Conservation (phyloP, 1,140 invertebrate genomes). For the Telenomus remus region DNA sequence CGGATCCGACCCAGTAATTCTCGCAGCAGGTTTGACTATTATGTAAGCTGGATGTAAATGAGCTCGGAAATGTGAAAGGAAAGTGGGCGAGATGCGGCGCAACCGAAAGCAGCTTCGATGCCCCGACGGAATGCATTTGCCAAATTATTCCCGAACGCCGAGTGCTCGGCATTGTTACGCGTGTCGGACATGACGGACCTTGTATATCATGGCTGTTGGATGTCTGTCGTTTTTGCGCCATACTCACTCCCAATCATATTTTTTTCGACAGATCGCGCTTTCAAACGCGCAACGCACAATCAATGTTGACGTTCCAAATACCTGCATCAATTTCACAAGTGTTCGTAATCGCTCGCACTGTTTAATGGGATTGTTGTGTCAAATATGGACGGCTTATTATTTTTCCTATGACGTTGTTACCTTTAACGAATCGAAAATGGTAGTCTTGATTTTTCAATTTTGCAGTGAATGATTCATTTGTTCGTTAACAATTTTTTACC, state of each 20-base stretch:
- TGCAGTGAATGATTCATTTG: too few relatives aligned
- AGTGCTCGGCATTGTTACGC: constrained; percentile 43
- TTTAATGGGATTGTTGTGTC: constrained; percentile 32
- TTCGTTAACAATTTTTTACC: too few relatives aligned
- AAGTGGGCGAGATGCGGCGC: constrained; percentile 42
- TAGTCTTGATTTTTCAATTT: too few relatives aligned
- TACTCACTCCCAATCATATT: constrained; percentile 39
- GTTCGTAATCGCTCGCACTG: constrained; percentile 12
- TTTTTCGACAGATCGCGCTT: constrained; percentile 38
- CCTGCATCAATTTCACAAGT: constrained; percentile 24
- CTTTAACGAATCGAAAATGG: too few relatives aligned
- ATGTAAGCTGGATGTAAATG: constrained; percentile 60
- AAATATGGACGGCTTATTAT: constrained; percentile 17
- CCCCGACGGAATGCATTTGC: constrained; percentile 54
- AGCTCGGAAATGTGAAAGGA: constrained; percentile 55
- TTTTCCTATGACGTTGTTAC: constrained; percentile 2
- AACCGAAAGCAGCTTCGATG: constrained; percentile 27
- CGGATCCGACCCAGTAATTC: constrained; percentile 49
- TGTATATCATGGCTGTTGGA: constrained; percentile 37
- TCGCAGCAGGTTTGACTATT: constrained; percentile 47
- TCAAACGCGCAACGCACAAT: constrained; percentile 34
- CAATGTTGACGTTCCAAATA: constrained; percentile 31
- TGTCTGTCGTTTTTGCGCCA: constrained; percentile 24
- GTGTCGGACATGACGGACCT: constrained; percentile 49
- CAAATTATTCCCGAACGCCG: constrained; percentile 56